Evolutionary conservation across 2,113 vertebrate genomes (phyloP).

Genomic region (Ahaetulla prasina): DNA sequence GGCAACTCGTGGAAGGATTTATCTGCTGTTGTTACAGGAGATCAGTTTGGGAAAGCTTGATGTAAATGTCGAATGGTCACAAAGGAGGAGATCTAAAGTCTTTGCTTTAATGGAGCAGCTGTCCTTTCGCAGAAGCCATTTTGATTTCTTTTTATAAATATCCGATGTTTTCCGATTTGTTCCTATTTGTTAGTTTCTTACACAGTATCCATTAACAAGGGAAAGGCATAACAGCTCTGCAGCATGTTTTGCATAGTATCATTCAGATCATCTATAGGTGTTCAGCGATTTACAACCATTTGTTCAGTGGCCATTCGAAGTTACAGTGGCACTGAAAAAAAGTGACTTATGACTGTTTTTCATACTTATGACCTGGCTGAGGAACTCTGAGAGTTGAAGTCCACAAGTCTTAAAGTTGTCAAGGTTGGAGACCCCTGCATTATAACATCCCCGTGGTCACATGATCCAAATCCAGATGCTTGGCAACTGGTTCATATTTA

Average conservation of each 20-base stretch:
- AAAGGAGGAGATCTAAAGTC: neutral
- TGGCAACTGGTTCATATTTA: neutral
- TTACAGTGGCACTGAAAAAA: neutral
- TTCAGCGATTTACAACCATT: neutral
- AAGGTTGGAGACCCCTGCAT: no score
- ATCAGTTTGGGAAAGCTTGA: neutral
- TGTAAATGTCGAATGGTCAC: neutral
- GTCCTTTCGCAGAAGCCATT: neutral
- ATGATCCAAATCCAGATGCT: neutral
- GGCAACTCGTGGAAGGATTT: neutral
- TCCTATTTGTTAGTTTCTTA: neutral
- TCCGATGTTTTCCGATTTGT: neutral
- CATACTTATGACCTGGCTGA: neutral
- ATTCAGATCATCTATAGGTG: neutral
- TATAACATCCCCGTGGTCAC: neutral
- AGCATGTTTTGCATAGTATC: neutral
- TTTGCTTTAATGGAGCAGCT: neutral
- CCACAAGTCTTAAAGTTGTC: no score
- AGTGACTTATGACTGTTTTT: neutral
- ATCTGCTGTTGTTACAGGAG: neutral
- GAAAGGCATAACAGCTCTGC: no score
- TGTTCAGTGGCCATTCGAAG: neutral
- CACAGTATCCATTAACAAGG: neutral
- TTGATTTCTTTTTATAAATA: neutral
- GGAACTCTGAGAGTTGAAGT: no score